Conservation (phyloP, 2,888 invertebrate genomes). For the Papilio elwesi region DNA sequence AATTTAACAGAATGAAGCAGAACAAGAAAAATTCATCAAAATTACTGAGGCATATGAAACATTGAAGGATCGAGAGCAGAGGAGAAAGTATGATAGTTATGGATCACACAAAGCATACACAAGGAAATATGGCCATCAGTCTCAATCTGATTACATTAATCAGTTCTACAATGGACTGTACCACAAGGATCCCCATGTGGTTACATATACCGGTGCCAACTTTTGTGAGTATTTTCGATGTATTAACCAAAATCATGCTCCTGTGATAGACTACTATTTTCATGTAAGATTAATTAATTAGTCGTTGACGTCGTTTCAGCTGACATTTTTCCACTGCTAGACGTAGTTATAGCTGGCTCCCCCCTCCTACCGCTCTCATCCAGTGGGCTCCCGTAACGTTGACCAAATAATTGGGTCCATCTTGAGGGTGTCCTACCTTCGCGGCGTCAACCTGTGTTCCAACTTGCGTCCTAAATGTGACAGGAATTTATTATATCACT, state of each 20-base stretch:
- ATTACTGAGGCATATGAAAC: constrained; percentile 94
- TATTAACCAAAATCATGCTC: background rate
- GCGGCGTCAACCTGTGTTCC: too few relatives aligned
- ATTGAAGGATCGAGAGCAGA: constrained; percentile 90
- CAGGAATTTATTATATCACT: background rate
- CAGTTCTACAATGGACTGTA: constrained; percentile 94
- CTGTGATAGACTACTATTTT: too few relatives aligned
- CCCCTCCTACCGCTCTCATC: too few relatives aligned
- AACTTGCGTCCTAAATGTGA: background rate
- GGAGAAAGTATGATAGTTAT: constrained; percentile 91
- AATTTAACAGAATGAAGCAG: constrained; percentile 86
- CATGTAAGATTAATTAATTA: too few relatives aligned
- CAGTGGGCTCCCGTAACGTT: too few relatives aligned
- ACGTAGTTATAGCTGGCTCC: too few relatives aligned
- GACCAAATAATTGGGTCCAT: too few relatives aligned
- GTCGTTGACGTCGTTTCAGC: too few relatives aligned
- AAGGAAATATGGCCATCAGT: constrained; percentile 83
- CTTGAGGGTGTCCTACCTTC: too few relatives aligned
- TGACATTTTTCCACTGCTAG: too few relatives aligned
- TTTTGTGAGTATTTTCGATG: constrained; percentile 85
- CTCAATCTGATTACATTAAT: constrained; percentile 89
- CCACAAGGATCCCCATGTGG: constrained; percentile 92
- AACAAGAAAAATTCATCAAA: constrained; percentile 90
- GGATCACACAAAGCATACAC: constrained; percentile 86
- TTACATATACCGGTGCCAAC: constrained; percentile 89